These are phyloP conservation scores for Penaeus indicus DNA, from an alignment of 1,140 invertebrate genomes.

Conservation along the genomic window DNA sequence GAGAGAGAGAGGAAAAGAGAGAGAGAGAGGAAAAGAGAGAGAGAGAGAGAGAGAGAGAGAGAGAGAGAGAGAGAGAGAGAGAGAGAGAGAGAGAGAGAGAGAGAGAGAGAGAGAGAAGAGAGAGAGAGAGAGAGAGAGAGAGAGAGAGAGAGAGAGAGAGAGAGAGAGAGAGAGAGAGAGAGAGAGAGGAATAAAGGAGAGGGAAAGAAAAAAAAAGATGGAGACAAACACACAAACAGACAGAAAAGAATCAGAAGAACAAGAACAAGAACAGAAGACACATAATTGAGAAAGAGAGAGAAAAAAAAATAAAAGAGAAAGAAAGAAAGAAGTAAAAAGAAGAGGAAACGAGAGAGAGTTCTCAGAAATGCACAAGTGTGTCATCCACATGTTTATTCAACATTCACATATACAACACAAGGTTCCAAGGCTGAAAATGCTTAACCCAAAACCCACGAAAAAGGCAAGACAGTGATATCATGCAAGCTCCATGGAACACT, in stretches of 20 bases:
- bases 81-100: neutral
- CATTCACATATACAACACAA: too few relatives aligned
- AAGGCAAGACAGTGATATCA: too few relatives aligned
- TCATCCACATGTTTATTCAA: too few relatives aligned
- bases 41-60: neutral
- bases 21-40: neutral
- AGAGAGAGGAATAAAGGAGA: neutral
- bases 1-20: neutral
- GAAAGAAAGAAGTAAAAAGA: too few relatives aligned
- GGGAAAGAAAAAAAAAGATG: neutral
- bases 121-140: neutral
- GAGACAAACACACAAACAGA: neutral
- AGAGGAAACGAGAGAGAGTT: too few relatives aligned
- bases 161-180: neutral
- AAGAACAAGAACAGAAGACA: constrained; percentile 3
- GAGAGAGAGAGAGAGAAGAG: neutral
- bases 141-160: neutral
- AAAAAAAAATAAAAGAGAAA: neutral
- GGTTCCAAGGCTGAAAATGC: too few relatives aligned
- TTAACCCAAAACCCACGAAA: too few relatives aligned
- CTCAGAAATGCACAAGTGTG: too few relatives aligned
- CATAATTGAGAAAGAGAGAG: neutral
- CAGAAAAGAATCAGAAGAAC: neutral
- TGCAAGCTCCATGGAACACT: too few relatives aligned
- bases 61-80: neutral